A percentile compares a stretch with the other conserved stretches of the same genome.
These are phyloP conservation scores for Spicauda simplicius DNA, from an alignment of 2,888 invertebrate species.

Conservation along the genomic window DNA sequence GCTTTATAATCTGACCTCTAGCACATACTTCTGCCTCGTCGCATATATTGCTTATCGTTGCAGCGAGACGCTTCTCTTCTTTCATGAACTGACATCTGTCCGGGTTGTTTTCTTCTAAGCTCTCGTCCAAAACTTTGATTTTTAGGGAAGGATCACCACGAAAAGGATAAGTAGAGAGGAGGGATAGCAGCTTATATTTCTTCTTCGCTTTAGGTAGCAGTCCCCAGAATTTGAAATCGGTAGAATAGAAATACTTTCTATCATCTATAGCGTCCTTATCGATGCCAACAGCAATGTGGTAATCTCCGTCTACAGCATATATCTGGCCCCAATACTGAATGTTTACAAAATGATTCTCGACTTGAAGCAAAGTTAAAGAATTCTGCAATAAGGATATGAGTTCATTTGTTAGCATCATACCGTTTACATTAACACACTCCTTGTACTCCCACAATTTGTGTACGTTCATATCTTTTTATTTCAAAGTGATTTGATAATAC, in stretches of 20 bases:
- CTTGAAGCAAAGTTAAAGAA: constrained; percentile 91
- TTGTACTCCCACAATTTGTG: constrained; percentile 79
- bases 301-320: constrained; percentile 90
- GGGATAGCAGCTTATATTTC: constrained; percentile 70
- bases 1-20: constrained; percentile 90
- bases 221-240: constrained; percentile 89
- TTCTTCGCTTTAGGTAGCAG: constrained; percentile 74
- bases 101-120: constrained; percentile 67
- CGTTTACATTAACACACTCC: constrained; percentile 82
- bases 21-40: constrained; percentile 92
- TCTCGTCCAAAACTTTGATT: constrained; percentile 75
- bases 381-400: constrained; percentile 89
- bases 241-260: constrained; percentile 91
- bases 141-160: constrained; percentile 82
- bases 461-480: constrained; percentile 60
- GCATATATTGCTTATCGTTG: constrained; percentile 88
- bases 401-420: constrained; percentile 89
- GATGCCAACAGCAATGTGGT: constrained; percentile 93
- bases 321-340: constrained; percentile 95
- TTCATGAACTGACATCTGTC: constrained; percentile 85
- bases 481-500: not conserved
- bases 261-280: constrained; percentile 89
- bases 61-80: constrained; percentile 91
- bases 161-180: constrained; percentile 76
- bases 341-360: constrained; percentile 92